These are phyloP conservation scores for Acrobasis suavella DNA, from an alignment of 2,888 invertebrate genomes.

Conservation along the genomic window DNA sequence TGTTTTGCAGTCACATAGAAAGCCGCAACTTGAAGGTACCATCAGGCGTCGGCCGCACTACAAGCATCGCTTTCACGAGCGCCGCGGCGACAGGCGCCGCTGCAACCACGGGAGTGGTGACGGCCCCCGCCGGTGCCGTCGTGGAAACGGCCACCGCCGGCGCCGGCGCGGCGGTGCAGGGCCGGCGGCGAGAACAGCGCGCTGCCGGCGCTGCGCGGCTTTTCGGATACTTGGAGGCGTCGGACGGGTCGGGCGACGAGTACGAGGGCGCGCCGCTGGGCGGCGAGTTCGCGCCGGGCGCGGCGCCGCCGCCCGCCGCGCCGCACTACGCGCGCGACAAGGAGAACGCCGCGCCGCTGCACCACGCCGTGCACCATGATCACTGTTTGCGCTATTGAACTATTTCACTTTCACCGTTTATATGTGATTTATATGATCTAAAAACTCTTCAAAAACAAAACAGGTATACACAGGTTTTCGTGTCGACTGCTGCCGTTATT, in stretches of 20 bases:
- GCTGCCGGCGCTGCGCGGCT: slow-evolving; percentile 84
- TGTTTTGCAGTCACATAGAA: slow-evolving; percentile 81
- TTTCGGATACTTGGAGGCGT: slow-evolving; percentile 89
- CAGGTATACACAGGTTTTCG: no score
- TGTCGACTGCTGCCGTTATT: no score
- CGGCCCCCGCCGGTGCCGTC: slow-evolving; percentile 31
- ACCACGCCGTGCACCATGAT: slow-evolving; percentile 68
- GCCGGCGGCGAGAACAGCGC: slow-evolving; percentile 50
- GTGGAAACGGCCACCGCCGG: slow-evolving; percentile 32
- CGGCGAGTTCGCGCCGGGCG: slow-evolving; percentile 46
- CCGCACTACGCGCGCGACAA: slow-evolving; percentile 66
- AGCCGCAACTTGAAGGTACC: slow-evolving; percentile 83
- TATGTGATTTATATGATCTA: not conserved
- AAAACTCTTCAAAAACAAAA: not conserved
- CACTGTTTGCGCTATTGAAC: slow-evolving; percentile 71
- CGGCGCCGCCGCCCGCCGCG: slow-evolving; percentile 33
- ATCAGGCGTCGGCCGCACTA: slow-evolving; percentile 62
- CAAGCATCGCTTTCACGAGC: slow-evolving; percentile 43
- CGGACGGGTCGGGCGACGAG: slow-evolving; percentile 85
- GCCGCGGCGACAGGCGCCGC: slow-evolving; percentile 30
- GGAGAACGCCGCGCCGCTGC: slow-evolving; percentile 72
- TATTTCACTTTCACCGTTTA: not conserved
- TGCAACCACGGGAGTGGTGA: slow-evolving; percentile 14
- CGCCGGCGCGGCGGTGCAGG: slow-evolving; percentile 43
- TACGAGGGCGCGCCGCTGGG: slow-evolving; percentile 60